These are phyloP conservation scores for Strigops habroptila DNA, from an alignment of 2,113 vertebrate species.

Conservation along the genomic window DNA sequence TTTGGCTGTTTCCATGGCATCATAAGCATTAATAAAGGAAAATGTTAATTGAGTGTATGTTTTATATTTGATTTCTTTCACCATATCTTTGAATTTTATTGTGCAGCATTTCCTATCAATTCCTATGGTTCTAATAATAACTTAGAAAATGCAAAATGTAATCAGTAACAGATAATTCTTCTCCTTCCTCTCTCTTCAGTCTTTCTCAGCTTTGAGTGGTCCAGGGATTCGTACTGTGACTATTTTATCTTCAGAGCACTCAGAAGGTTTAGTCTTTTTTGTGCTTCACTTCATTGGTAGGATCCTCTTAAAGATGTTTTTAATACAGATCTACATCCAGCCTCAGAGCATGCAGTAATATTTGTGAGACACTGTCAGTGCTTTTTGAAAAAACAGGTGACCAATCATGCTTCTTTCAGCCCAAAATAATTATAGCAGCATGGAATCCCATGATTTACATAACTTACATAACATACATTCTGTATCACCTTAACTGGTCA, in stretches of 20 bases:
- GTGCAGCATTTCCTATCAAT: not conserved
- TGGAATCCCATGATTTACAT: not conserved
- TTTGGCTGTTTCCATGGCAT: not conserved
- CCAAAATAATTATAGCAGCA: not conserved
- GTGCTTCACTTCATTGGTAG: not conserved
- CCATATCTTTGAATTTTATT: not conserved
- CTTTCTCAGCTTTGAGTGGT: not conserved
- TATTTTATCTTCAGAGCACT: not conserved
- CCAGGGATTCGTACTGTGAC: not conserved
- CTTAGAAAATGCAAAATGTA: not conserved
- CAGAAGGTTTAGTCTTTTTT: not conserved
- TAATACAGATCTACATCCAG: not conserved
- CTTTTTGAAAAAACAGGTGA: not conserved
- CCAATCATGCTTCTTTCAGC: not conserved
- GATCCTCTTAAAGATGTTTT: not conserved
- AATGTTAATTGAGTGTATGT: not conserved
- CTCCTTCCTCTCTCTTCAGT: not conserved
- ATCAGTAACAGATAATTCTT: not conserved
- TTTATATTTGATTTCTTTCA: not conserved
- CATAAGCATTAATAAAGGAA: not conserved
- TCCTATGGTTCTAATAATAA: not conserved
- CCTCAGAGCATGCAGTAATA: not conserved
- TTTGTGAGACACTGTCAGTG: not conserved
- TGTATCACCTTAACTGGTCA: accelerated
- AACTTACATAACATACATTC: not conserved